These are phyloP conservation scores for Desmodus rotundus DNA, from an alignment of 2,113 vertebrate genomes.

Conservation along the genomic window DNA sequence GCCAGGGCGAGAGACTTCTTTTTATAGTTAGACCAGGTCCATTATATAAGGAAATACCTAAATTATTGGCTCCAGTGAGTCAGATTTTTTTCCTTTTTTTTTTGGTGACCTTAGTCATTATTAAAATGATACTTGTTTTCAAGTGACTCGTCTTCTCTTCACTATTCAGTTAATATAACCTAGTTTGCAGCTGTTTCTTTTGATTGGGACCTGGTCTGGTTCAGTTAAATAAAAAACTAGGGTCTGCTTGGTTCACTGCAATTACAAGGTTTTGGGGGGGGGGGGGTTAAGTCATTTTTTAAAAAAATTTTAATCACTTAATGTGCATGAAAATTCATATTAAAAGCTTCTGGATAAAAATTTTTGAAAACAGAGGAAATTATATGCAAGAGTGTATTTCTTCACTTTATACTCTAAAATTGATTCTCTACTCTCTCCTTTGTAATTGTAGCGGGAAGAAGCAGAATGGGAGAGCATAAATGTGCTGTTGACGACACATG, in stretches of 20 bases:
- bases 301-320: constrained; percentile 6
- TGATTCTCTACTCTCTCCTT: constrained; percentile 5
- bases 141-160: background rate
- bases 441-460: constrained; percentile 78
- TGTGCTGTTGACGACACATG: constrained; percentile 81
- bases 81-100: background rate
- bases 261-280: background rate
- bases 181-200: constrained; percentile 2
- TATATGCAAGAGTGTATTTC: background rate
- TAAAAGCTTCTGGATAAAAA: background rate
- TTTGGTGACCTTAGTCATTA: background rate
- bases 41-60: background rate
- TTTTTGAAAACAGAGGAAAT: background rate
- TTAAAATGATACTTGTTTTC: constrained; percentile 36
- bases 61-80: background rate
- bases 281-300: too few relatives aligned
- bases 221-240: background rate
- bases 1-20: background rate
- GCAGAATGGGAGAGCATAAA: constrained; percentile 89
- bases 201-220: background rate
- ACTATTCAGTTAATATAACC: background rate
- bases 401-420: background rate
- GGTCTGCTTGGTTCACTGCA: background rate
- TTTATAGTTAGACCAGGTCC: background rate
- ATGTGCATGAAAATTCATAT: background rate